Percentiles rank a stretch among this genome's conserved stretches.
Evolutionary conservation across 2,113 vertebrate species (phyloP).

Genomic region (Hemibagrus wyckioides): DNA sequence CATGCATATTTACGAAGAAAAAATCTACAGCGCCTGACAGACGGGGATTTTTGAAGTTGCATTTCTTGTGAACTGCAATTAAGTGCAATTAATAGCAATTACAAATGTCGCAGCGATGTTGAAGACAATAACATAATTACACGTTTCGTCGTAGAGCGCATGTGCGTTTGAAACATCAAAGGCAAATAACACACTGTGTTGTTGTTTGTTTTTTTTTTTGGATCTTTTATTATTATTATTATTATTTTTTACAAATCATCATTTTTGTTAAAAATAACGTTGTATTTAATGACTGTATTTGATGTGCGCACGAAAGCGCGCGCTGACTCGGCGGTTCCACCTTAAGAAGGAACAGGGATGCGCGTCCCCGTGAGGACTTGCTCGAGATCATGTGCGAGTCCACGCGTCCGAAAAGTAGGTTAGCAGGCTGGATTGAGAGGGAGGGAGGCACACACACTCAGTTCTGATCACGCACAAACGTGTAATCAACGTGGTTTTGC

Average conservation of each 20-base stretch:
- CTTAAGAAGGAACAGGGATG: conserved; percentile 68
- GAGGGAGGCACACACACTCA: conserved; percentile 52
- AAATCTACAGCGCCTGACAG: background rate
- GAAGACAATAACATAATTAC: too few relatives aligned
- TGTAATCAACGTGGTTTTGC: background rate
- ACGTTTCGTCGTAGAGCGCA: too few relatives aligned
- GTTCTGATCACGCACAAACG: background rate
- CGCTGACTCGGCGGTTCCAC: conserved; percentile 46
- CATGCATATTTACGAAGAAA: background rate
- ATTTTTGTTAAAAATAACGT: too few relatives aligned
- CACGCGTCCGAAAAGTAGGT: conserved; percentile 77
- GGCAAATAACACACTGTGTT: too few relatives aligned
- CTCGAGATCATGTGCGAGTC: conserved; percentile 79
- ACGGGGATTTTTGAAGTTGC: background rate
- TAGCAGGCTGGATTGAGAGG: conserved; percentile 76
- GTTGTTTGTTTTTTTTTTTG: too few relatives aligned
- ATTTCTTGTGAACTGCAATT: background rate
- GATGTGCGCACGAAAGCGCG: background rate
- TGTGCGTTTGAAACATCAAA: too few relatives aligned
- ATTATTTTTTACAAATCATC: too few relatives aligned
- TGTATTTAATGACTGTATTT: background rate
- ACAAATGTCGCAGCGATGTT: too few relatives aligned
- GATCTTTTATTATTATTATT: too few relatives aligned
- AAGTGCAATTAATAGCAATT: too few relatives aligned
- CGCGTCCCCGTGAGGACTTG: conserved; percentile 64